Conservation (phyloP, 2,113 vertebrate species). For the Balaeniceps rex region DNA sequence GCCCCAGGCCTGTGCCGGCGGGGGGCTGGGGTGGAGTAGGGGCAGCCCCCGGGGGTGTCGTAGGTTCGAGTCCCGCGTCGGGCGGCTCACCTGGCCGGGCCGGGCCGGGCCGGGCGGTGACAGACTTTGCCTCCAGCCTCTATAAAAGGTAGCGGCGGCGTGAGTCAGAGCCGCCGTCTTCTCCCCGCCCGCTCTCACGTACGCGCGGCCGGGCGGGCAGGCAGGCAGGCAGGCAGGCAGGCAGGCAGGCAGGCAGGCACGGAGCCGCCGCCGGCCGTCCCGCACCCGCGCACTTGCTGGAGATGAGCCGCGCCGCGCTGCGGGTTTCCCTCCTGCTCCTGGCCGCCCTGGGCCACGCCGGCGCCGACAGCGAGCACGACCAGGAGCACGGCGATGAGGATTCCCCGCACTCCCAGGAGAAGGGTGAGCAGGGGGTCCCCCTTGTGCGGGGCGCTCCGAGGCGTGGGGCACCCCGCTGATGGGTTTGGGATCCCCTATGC, state of each 20-base stretch:
- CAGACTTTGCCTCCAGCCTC: conserved; percentile 50
- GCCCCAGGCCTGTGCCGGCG: neutral
- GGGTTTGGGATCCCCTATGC: neutral
- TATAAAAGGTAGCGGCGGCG: conserved; percentile 60
- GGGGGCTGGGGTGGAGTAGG: no score
- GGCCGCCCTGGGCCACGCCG: neutral
- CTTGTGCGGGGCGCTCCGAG: no score
- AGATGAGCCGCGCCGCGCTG: conserved; percentile 21
- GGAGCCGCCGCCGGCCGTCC: neutral
- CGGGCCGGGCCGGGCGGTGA: neutral
- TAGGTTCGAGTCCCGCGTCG: neutral
- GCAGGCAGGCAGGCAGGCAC: neutral
- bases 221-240: neutral
- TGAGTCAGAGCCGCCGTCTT: conserved; percentile 50
- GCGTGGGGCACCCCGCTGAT: neutral
- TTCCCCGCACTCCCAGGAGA: neutral
- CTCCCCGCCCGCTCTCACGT: conserved; percentile 48
- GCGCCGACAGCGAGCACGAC: neutral
- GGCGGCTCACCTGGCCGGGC: neutral
- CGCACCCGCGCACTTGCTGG: neutral
- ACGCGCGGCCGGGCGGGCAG: neutral
- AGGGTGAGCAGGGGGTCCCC: neutral
- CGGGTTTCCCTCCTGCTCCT: conserved; percentile 2
- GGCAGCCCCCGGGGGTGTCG: fast-evolving
- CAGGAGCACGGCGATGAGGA: neutral